Conservation (phyloP, 1,140 invertebrate species). For the Bombus waltoni region DNA sequence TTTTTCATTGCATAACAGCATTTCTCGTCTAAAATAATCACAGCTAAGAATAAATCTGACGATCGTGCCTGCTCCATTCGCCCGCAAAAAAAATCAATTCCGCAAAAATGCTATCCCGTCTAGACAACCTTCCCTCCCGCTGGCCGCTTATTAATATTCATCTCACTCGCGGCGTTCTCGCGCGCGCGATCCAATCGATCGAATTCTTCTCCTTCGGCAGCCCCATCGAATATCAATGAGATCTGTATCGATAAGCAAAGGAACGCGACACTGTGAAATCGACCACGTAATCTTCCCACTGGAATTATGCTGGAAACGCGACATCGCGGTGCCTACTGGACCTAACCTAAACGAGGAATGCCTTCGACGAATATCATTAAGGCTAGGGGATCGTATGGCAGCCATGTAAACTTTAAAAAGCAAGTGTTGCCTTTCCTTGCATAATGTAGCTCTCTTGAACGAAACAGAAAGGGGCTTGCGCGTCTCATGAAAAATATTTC, state of each 20-base stretch:
- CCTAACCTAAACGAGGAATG: background rate
- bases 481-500: background rate
- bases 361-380: background rate
- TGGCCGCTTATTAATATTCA: slow-evolving; percentile 57
- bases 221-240: slow-evolving; percentile 62
- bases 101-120: slow-evolving; percentile 20
- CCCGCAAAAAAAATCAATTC: slow-evolving; percentile 11
- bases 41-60: slow-evolving; percentile 21
- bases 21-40: background rate
- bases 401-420: background rate
- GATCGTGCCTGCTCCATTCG: background rate
- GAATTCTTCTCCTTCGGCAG: slow-evolving; percentile 51
- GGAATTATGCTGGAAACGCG: slow-evolving; percentile 15
- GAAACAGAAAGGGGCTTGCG: background rate
- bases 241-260: slow-evolving; percentile 39
- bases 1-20: slow-evolving; percentile 12
- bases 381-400: background rate
- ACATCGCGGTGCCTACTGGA: background rate
- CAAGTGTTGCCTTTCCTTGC: background rate
- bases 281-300: slow-evolving; percentile 19
- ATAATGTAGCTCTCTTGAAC: background rate
- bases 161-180: slow-evolving; percentile 52
- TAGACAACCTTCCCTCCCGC: slow-evolving; percentile 33
- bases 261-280: slow-evolving; percentile 27
- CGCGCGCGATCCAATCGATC: slow-evolving; percentile 58